Evolutionary conservation across 2,888 invertebrate genomes (phyloP).

Genomic region (Rotaria socialis): DNA sequence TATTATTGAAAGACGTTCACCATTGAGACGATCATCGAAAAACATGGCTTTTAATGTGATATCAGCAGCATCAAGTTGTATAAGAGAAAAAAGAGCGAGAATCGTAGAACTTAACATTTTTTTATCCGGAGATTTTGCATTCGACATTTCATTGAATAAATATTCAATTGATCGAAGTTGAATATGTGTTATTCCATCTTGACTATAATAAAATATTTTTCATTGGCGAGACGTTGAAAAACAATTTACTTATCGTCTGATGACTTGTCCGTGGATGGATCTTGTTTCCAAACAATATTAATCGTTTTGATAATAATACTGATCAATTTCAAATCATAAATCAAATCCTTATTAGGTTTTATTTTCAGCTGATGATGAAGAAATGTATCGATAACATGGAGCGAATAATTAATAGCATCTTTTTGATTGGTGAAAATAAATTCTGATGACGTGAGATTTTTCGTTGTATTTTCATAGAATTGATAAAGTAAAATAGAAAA

Average conservation of each 20-base stretch:
- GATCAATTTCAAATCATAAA: background rate
- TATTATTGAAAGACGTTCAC: background rate
- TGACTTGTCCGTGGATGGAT: background rate
- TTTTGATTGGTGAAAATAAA: background rate
- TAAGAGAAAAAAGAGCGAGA: background rate
- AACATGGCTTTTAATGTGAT: background rate
- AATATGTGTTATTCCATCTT: background rate
- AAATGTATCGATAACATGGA: constrained; percentile 1
- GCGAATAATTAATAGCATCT: background rate
- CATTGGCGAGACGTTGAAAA: no score
- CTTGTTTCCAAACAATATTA: background rate
- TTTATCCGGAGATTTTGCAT: background rate
- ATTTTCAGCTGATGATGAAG: background rate
- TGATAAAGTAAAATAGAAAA: background rate
- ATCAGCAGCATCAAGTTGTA: background rate
- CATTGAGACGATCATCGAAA: background rate
- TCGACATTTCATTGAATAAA: background rate
- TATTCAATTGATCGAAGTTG: background rate
- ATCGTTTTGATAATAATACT: background rate
- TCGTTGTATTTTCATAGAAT: background rate
- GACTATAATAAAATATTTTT: background rate
- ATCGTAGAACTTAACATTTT: background rate
- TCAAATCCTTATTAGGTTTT: background rate
- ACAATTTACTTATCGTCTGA: background rate
- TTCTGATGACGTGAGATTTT: background rate